Base-by-base conservation (phyloP, 2,797 vertebrate genomes). In the Pempheris klunzingeri region DNA sequence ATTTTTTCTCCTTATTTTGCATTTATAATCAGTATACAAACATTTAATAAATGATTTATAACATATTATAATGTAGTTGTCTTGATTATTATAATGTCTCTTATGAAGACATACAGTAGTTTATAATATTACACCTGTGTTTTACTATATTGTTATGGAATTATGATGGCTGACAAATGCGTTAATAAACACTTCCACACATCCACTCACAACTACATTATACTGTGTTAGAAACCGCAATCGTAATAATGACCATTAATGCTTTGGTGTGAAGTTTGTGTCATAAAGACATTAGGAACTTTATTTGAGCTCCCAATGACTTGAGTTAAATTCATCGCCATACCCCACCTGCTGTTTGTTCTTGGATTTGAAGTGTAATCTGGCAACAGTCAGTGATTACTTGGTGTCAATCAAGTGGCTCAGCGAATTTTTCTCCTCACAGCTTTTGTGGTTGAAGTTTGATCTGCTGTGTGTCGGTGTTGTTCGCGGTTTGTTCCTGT, bases 331-430 rank as follows among this genome's bases (percentile, higher is more conserved):
- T 46, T 36, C 8, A 28, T 53, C 58, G 22, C 28, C 4, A 10
- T 71, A 54, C 55, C 38, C 55, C 50, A 58, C 32, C 70, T 60
- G 79, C 80, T 67, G 59, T 68, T 78, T 81, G 65, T 70, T 39
- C 28, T 71, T 47, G 18, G 41, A 26, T 75, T 39, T 43, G 53
- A 63, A 26, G 14, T 76, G 49, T 1, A 80, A 60, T 76, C 30
- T 32, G 30, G 30, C 6, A 6, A 6, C 30, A 32, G 30, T 32
- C 22, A 10, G 63, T 50, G 44, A 38, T 65, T 58, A 34, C 4
- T 46, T 17, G 50, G 59, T 78, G 43, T 66, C 34, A 67, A 41
- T 77, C 38, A 36, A n/a, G 36, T 77, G 82, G 83, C 74, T 85
- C 68, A 17, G 36, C n/a, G 9, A 18, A 15, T 69, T 54, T 68